Evolutionary conservation across 2,888 invertebrate species (phyloP).

Genomic region (Leptinotarsa tumamoca): DNA sequence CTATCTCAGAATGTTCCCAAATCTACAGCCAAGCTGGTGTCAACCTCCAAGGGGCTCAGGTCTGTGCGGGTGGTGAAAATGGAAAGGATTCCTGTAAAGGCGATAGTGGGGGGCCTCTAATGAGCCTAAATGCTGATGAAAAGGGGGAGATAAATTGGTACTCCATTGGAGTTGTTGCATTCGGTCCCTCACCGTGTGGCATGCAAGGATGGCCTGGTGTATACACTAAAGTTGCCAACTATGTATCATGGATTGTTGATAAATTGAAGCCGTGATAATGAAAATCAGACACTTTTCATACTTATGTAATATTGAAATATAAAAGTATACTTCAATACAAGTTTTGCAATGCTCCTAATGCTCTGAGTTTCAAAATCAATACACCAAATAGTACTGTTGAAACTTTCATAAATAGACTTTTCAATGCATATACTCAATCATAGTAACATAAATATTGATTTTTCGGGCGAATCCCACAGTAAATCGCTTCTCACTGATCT

Average conservation of each 20-base stretch:
- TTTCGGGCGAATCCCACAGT: no score
- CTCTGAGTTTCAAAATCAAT: no score
- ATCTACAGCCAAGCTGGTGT: slow-evolving; percentile 69
- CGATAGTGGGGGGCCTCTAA: slow-evolving; percentile 75
- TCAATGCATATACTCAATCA: no score
- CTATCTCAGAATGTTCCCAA: slow-evolving; percentile 66
- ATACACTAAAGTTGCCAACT: slow-evolving; percentile 72
- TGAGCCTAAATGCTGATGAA: slow-evolving; percentile 61
- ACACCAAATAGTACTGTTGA: no score
- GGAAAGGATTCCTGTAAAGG: slow-evolving; percentile 73
- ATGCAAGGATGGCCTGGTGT: slow-evolving; percentile 72
- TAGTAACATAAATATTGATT: no score
- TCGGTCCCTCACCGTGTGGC: slow-evolving; percentile 70
- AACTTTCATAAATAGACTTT: no score
- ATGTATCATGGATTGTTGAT: slow-evolving; percentile 71
- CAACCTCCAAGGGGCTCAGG: slow-evolving; percentile 67
- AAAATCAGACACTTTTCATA: not conserved
- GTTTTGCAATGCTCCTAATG: no score
- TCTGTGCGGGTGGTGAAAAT: slow-evolving; percentile 73
- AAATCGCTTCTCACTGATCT: no score
- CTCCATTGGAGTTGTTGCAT: slow-evolving; percentile 73
- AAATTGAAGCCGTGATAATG: slow-evolving; percentile 57
- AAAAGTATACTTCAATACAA: no score
- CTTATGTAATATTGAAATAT: not conserved
- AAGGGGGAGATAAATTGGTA: slow-evolving; percentile 66